Base-by-base conservation (phyloP, 2,113 vertebrate species). In the Pyxicephalus adspersus region DNA sequence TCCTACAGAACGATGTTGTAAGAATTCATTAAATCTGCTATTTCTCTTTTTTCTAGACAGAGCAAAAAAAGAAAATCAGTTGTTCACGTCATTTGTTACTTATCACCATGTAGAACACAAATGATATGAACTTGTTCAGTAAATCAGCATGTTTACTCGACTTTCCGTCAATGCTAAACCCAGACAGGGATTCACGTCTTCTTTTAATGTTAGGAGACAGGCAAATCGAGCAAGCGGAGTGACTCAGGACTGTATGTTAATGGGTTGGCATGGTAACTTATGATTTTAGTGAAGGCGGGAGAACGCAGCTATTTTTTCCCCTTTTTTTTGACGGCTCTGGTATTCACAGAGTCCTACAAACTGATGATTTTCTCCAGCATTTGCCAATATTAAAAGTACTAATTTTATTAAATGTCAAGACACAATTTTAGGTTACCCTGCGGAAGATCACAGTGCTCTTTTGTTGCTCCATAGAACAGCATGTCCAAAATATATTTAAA, bases 341-440 rank as follows among this genome's bases (percentile, higher is more conserved):
- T 73, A 73, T 38, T 45, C 38, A 34, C 31, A 4, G 31, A 45
- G 38, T 52, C n/a, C 54, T 51, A 76, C 74, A 22, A 28, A 55
- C 79, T 80, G 78, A 58, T 29, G 7, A 81, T 81, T 73, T 74
- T 64, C 58, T 73, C 16, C 20, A 5, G 67, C 25, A 31, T 64
- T 65, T 18, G n/a, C 68, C 60, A 81, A 74, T 65, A 55, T 26
- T 72, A 15, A 54, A 50, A 45, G 60, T 80, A 54, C 67, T 63
- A n/a, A 72, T 64, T 72, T 31, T 72, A 54, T 25, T 55, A 64
- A 81, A 81, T 81, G 78, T 81, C 78, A 80, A 63, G 34, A 51
- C 55, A 65, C 3, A 17, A 45, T 63, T 80, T 54, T 64, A 20
- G n/a, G 57, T 73, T 64, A 55, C n/a, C 9, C 34, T 26, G 22